Percentiles rank a stretch among this genome's conserved stretches.
phyloP scores from a whole-genome alignment of 2,888 invertebrate species.

The Metopia argyrocephala region DNA sequence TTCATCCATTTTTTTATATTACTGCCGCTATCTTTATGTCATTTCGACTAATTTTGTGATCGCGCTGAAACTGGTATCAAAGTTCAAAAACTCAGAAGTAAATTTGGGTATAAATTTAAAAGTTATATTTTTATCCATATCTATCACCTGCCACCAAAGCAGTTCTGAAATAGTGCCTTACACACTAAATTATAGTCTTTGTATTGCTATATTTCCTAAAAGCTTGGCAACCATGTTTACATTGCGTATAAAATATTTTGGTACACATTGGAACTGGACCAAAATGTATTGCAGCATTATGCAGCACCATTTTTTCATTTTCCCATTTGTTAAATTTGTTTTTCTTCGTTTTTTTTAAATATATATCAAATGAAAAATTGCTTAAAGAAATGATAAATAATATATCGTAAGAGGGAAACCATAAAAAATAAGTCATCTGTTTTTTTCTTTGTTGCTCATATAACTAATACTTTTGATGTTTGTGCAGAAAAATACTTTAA shows the following conservation, averaged over 20 bases:
- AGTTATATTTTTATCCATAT: no score
- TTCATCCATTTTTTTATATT: no score
- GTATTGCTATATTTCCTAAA: background rate
- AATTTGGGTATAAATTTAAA: no score
- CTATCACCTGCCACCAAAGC: no score
- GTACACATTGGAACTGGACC: conserved; percentile 59
- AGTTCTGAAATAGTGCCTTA: no score
- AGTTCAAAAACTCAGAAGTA: no score
- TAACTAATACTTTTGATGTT: conserved; percentile 3
- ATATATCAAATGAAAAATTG: conserved; percentile 72
- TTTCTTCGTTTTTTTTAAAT: conserved; percentile 9
- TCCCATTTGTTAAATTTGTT: background rate
- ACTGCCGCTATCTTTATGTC: no score
- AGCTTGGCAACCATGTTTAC: conserved; percentile 26
- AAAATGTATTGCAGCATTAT: conserved; percentile 41
- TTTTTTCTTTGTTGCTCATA: conserved; percentile 18
- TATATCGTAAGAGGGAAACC: conserved; percentile 68
- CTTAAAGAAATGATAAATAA: conserved; percentile 75
- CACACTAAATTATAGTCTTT: no score
- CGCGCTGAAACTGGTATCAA: no score
- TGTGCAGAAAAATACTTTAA: background rate
- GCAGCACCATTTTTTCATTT: background rate
- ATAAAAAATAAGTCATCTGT: conserved; percentile 64
- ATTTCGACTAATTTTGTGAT: no score
- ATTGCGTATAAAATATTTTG: conserved; percentile 39